A percentile compares a stretch with the other conserved stretches of the same genome.
phyloP scores from a whole-genome alignment of 2,888 invertebrate species.

The Acrocera orbiculus region DNA sequence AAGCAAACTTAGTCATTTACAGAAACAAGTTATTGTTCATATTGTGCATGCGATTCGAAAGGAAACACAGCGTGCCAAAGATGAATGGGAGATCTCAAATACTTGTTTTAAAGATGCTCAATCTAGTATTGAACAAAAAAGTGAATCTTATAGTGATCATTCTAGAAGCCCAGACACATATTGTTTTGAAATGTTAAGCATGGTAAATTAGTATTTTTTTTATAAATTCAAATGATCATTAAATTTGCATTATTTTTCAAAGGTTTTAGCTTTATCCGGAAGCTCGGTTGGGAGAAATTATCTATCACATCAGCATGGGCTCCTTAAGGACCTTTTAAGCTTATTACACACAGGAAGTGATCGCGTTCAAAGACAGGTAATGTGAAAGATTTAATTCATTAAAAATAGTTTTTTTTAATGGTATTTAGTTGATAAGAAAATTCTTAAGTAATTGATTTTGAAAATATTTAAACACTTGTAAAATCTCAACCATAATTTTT shows the following conservation, averaged over 20 bases:
- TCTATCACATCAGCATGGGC: constrained; percentile 71
- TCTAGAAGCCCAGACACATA: constrained; percentile 55
- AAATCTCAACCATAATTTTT: too few relatives aligned
- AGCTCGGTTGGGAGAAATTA: constrained; percentile 80
- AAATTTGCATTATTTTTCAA: constrained; percentile 16
- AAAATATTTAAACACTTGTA: too few relatives aligned
- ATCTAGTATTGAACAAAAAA: constrained; percentile 22
- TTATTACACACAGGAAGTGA: constrained; percentile 88
- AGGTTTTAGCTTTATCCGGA: constrained; percentile 65
- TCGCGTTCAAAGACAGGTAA: constrained; percentile 79
- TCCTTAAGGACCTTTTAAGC: constrained; percentile 68
- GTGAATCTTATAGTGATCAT: constrained; percentile 21
- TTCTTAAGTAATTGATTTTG: too few relatives aligned
- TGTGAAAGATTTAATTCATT: background rate
- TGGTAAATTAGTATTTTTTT: constrained; percentile 36
- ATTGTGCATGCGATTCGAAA: constrained; percentile 80
- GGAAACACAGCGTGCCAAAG: constrained; percentile 69
- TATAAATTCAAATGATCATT: background rate
- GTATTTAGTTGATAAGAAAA: constrained; percentile 3
- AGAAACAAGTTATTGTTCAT: constrained; percentile 82
- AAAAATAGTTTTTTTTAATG: background rate
- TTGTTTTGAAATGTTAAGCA: constrained; percentile 92
- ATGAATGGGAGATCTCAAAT: constrained; percentile 70
- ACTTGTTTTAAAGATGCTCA: constrained; percentile 18
- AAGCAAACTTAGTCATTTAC: constrained; percentile 80